Conservation (phyloP, 2,113 vertebrate genomes). For the Pyxicephalus adspersus region DNA sequence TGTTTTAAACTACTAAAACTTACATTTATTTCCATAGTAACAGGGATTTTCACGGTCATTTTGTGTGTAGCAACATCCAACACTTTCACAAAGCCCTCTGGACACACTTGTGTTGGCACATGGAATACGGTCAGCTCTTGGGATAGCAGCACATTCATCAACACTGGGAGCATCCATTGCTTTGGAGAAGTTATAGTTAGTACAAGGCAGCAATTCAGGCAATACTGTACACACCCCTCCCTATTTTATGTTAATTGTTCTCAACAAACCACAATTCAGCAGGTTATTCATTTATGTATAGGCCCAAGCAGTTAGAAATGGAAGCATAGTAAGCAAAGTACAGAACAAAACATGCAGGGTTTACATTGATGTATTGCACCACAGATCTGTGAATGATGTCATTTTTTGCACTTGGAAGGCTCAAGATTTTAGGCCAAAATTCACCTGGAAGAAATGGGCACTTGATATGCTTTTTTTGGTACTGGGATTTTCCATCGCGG, state of each 20-base stretch:
- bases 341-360: too few relatives aligned
- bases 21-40: conserved; percentile 70
- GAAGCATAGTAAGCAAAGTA: too few relatives aligned
- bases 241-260: too few relatives aligned
- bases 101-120: conserved; percentile 54
- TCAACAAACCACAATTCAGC: too few relatives aligned
- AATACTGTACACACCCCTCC: too few relatives aligned
- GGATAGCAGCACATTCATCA: conserved; percentile 55
- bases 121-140: conserved; percentile 37
- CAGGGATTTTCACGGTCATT: conserved; percentile 59
- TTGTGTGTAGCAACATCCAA: conserved; percentile 63
- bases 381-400: too few relatives aligned
- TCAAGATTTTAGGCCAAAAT: neutral
- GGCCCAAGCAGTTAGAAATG: too few relatives aligned
- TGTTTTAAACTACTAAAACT: neutral
- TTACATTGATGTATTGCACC: too few relatives aligned
- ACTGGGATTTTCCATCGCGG: neutral
- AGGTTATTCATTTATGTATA: too few relatives aligned
- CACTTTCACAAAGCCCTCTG: conserved; percentile 47
- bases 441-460: conserved; percentile 62
- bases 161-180: conserved; percentile 52
- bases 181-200: conserved; percentile 36
- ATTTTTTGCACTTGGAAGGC: too few relatives aligned
- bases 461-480: conserved; percentile 56
- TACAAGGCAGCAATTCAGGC: neutral